Evolutionary conservation across 1,140 invertebrate genomes (phyloP), one percentile per base, ranked within the genome.

Genomic region (Mamestra configurata): DNA sequence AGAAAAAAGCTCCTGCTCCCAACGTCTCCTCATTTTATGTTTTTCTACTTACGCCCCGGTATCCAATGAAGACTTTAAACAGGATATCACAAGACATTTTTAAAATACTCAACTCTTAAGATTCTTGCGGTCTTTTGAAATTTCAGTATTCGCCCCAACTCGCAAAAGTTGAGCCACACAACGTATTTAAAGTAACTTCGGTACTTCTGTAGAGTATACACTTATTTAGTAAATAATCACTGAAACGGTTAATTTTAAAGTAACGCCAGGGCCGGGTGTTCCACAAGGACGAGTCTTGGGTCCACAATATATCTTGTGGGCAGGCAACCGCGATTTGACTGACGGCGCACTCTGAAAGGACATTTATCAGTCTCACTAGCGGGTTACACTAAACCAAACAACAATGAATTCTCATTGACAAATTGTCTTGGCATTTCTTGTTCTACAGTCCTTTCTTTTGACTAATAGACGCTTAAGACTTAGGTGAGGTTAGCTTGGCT

Each of bases 321-420:
- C 90, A 92, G 87, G 91, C 92, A 93, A 93, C 93, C 93, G 89
- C 93, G 92, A 89, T 93, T 92, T 94, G 92, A 93, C 91, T 92
- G 93, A 93, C 93, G 91, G 91, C 88, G 87, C 86, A 82, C 89
- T 89, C 90, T 94, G 93, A 94, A 93, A 93, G 93, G 92, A 92
- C 92, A 94, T 93, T 93, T 92, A 94, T 94, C 93, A 93, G 91
- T 86, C 89, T 94, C 92, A 92, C 91, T 91, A 92, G 89, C 87
- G 91, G 92, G 92, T 92, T 93, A 93, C 92, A 91, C 89, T 92
- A 91, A 91, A 93, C 89, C 93, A 93, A 94, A 94, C 92, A 93
- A 93, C 92, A 94, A 93, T 94, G 93, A 93, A 94, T 94, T 92
- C 90, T 93, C 91, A 94, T 94, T 93, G 92, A 93, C 92, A 93